Base-by-base conservation (phyloP, 2,797 vertebrate genomes). In the Mormyrops attenuatus region DNA sequence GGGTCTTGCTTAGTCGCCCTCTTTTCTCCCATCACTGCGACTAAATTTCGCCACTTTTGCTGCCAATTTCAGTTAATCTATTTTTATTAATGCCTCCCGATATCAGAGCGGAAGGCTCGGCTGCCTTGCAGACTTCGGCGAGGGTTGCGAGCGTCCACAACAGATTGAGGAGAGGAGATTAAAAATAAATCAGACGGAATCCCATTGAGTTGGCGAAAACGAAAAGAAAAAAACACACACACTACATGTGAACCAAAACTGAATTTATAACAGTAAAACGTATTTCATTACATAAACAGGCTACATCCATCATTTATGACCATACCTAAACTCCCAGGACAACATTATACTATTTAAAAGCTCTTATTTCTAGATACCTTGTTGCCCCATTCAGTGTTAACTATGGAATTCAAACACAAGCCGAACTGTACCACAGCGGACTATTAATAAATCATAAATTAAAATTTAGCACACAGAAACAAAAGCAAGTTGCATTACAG, bases 71-170 rank as follows among this genome's bases (percentile, higher is more conserved):
- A 90, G 89, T 89, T 91, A 89, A 92, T 92, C 90, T 89, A 89
- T 82, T 92, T 88, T 92, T 86, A 92, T 92, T 91, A 91, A 89
- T 38, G 89, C 91, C 87, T 89, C 90, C 89, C 77, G 90, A 49
- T 85, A 88, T 87, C 44, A 55, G 85, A n/a, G n/a, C 85, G 49
- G 88, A 63, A 89, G 90, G 90, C 88, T 87, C 85, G 82, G 89
- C 89, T 84, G 69, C 73, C 86, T 73, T 86, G 49, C 85, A 69
- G 77, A 89, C 47, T 88, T 89, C 44, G 47, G 89, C 20, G 87
- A 77, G 53, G 80, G 77, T 88, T 60, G 63, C 20, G 89, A 60
- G 90, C 82, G 84, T 88, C 34, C 60, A 57, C 63, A 85, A 89
- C 50, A 30, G 87, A 80, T 53, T 57, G 77, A 88, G 57, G 41